phyloP scores from a whole-genome alignment of 1,140 invertebrate genomes.

The Magallana gigas region DNA sequence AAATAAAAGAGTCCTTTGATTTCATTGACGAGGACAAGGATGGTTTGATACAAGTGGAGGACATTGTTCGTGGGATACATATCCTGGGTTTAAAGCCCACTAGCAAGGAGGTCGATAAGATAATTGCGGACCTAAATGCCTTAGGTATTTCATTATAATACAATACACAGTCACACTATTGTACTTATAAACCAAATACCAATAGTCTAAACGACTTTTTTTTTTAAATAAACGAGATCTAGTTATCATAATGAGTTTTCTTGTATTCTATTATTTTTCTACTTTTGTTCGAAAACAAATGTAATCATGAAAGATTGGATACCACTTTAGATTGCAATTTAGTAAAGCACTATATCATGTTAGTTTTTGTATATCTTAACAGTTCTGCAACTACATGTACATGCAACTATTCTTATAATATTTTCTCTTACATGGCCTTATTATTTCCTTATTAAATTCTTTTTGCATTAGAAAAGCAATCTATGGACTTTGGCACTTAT shows the following conservation, averaged over 20 bases:
- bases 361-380: too few species aligned
- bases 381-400: not conserved
- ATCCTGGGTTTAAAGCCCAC: not conserved
- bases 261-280: too few species aligned
- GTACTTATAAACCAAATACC: too few species aligned
- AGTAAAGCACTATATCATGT: too few species aligned
- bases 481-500: not conserved
- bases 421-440: not conserved
- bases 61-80: not conserved
- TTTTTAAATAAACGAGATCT: too few species aligned
- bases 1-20: not conserved
- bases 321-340: too few species aligned
- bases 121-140: not conserved
- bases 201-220: too few species aligned
- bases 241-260: too few species aligned
- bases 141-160: not conserved
- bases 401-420: not conserved
- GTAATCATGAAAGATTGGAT: too few species aligned
- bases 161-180: too few species aligned
- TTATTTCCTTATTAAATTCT: not conserved
- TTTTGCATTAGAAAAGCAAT: not conserved
- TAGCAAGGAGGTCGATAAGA: not conserved
- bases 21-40: not conserved
- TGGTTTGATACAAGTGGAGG: not conserved
- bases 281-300: too few species aligned